Evolutionary conservation across 2,113 vertebrate species (phyloP).

Genomic region (Forbesichthys papilliferus): DNA sequence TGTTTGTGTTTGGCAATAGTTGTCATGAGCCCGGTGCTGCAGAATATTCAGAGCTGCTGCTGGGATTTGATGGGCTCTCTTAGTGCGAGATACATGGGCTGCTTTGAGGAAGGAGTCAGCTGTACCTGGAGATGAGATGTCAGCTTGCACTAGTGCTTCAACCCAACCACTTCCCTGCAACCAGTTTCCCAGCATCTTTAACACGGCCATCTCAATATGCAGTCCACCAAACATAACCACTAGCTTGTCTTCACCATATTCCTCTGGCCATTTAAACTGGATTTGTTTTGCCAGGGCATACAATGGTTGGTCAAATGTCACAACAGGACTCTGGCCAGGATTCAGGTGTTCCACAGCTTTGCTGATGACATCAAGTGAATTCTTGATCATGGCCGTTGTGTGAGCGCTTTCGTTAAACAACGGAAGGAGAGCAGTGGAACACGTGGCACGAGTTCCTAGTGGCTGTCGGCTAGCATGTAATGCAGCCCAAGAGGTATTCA

Average conservation of each 20-base stretch:
- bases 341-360: neutral
- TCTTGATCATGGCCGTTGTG: neutral
- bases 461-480: too few species aligned
- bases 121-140: neutral
- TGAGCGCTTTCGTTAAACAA: neutral
- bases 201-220: constrained; percentile 7
- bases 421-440: neutral
- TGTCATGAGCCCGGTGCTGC: too few species aligned
- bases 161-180: constrained; percentile 8
- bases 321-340: neutral
- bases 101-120: too few species aligned
- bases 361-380: neutral
- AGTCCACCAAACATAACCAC: constrained; percentile 15
- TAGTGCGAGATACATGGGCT: too few species aligned
- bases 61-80: too few species aligned
- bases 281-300: constrained; percentile 8
- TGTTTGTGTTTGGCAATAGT: too few species aligned
- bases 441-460: too few species aligned
- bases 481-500: too few species aligned
- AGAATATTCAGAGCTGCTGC: too few species aligned
- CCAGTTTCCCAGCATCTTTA: neutral
- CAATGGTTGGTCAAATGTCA: neutral
- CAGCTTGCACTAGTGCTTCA: neutral
- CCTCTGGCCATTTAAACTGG: constrained; percentile 3
- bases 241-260: constrained; percentile 3